A percentile compares a stretch with the other conserved stretches of the same genome.
These are phyloP conservation scores for Tragelaphus strepsiceros DNA, from an alignment of 2,113 vertebrate species.

Conservation along the genomic window DNA sequence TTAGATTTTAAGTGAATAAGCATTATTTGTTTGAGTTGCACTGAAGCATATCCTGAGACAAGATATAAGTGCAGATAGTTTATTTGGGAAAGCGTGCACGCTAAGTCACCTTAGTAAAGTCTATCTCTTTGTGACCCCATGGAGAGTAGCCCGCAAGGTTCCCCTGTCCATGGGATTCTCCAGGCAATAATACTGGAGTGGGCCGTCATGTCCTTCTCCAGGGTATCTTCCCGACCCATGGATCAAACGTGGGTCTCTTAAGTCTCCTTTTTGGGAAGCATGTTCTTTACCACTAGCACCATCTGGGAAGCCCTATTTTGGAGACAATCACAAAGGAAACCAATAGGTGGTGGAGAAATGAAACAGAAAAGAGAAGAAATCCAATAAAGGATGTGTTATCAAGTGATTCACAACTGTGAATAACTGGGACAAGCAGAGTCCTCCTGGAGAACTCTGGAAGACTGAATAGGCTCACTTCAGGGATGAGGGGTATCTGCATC, in stretches of 20 bases:
- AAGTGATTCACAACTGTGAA: neutral
- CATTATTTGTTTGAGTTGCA: neutral
- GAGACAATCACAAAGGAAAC: neutral
- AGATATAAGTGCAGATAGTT: neutral
- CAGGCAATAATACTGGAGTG: no score
- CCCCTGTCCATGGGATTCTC: no score
- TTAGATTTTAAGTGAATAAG: neutral
- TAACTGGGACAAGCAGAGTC: rapidly evolving
- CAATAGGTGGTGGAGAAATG: neutral
- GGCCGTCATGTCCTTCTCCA: no score
- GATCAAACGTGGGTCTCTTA: no score
- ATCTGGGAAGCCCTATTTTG: no score
- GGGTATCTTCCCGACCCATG: no score
- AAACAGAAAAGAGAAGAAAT: neutral
- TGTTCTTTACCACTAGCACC: no score
- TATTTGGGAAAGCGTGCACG: neutral
- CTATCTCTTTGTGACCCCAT: no score
- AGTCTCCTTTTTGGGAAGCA: no score
- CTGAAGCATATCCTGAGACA: neutral
- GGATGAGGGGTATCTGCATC: neutral
- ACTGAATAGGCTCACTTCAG: neutral
- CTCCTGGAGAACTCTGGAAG: neutral
- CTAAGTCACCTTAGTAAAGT: no score
- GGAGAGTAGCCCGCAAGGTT: no score
- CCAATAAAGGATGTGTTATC: neutral